Percentiles rank a stretch among this genome's conserved stretches.
These are phyloP conservation scores for Zele albiditarsus DNA, from an alignment of 2,888 invertebrate species.

Conservation along the genomic window DNA sequence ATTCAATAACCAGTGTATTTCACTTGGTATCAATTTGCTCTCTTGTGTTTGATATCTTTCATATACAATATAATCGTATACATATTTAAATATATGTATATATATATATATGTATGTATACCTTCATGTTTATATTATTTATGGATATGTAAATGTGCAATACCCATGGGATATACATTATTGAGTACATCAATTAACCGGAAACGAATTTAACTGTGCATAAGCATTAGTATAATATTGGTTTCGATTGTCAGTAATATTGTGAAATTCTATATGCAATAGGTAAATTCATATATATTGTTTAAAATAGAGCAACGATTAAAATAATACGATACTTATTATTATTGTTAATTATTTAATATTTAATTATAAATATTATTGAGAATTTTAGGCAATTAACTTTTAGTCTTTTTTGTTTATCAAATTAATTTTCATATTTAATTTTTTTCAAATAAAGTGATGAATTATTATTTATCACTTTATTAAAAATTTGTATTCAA, in stretches of 20 bases:
- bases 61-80: neutral
- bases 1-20: neutral
- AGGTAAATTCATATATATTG: no score
- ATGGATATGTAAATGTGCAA: slow-evolving; percentile 41
- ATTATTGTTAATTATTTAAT: neutral
- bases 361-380: neutral
- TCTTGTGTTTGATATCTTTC: neutral
- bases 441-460: neutral
- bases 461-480: neutral
- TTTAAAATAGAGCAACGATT: no score
- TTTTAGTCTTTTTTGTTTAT: neutral
- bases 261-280: neutral
- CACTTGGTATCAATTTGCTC: neutral
- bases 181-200: slow-evolving; percentile 49
- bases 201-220: slow-evolving; percentile 48
- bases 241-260: slow-evolving; percentile 46
- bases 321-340: slow-evolving; percentile 21
- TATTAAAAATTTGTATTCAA: neutral
- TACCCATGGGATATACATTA: slow-evolving; percentile 43
- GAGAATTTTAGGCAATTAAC: neutral
- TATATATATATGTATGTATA: slow-evolving; percentile 27
- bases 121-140: slow-evolving; percentile 11
- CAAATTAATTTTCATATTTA: neutral
- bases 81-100: slow-evolving; percentile 28
- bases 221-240: slow-evolving; percentile 50